phyloP scores from a whole-genome alignment of 92 coral and sea anemone species.

The Chrysogorgia sp. region DNA sequence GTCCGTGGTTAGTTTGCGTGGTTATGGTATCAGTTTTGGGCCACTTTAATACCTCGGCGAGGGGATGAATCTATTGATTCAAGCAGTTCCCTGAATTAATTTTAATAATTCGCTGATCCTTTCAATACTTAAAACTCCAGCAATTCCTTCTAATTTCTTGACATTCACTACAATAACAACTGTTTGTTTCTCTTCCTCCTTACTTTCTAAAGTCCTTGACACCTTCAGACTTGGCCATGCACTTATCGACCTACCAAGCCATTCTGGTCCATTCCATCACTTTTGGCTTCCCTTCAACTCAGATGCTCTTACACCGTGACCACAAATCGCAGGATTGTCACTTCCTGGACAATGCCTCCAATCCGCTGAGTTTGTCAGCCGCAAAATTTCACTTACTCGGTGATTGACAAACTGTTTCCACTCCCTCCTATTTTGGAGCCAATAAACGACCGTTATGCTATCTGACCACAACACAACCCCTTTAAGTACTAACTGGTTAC shows the following conservation, averaged over 20 bases:
- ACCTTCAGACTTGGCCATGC: constrained; percentile 33
- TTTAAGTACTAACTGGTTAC: neutral
- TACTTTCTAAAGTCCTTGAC: constrained; percentile 1
- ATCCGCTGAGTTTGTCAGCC: constrained; percentile 34
- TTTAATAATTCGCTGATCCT: neutral
- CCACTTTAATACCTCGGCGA: too few species aligned
- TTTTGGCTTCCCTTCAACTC: constrained; percentile 32
- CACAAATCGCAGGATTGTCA: constrained; percentile 57
- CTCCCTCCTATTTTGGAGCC: constrained; percentile 31
- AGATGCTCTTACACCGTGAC: constrained; percentile 42
- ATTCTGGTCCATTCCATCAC: constrained; percentile 57
- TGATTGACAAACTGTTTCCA: constrained; percentile 50
- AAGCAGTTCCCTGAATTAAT: constrained; percentile 47
- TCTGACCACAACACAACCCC: constrained; percentile 39
- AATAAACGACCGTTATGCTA: constrained; percentile 50
- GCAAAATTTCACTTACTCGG: constrained; percentile 43
- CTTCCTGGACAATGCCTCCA: constrained; percentile 47
- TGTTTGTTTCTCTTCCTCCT: constrained; percentile 26
- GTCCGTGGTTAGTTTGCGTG: too few species aligned
- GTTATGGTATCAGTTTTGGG: too few species aligned
- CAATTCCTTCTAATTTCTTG: neutral
- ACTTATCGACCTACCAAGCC: constrained; percentile 26
- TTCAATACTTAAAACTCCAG: neutral
- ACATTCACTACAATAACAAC: constrained; percentile 19
- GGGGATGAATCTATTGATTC: constrained; percentile 46